Base-by-base conservation (phyloP, 2,888 invertebrate genomes). In the Coremacera marginata region DNA sequence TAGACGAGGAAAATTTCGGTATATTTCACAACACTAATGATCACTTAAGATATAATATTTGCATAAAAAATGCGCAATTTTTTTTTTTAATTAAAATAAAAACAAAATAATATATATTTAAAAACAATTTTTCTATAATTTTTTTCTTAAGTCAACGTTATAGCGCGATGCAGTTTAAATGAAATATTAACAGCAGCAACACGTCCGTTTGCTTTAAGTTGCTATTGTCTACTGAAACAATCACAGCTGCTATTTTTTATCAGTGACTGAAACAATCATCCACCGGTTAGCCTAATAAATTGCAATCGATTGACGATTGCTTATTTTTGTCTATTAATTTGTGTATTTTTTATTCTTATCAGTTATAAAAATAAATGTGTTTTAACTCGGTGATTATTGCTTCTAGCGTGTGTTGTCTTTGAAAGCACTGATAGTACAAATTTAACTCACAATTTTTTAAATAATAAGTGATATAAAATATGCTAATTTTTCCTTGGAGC, bases 211-310 rank as follows among this genome's bases (percentile, higher is more conserved):
- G n/a, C 22, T 25, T 57, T 9, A 37, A 71, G 25, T 71, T 60
- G 57, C 57, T 19, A 37, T 44, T 44, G 22, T 37, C 22, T 44
- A 71, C 71, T 71, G 44, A 71, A 70, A 34, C 19, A 49, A 60
- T 60, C 44, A 34, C 60, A 60, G 57, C 16, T 44, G 57, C 37
- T 55, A 25, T 51, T 49, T 9, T 14, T 68, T 71, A 71, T 71
- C 71, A 71, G n/a, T 71, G 22, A 37, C 34, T 57, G 16, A 60
- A 49, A 60, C 71, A 44, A 71, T 71, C 57, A 22, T 37, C 19
- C n/a, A 51, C 9, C 51, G 68, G 16, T 49, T 19, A 44, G 44
- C 7, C 44, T 44, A 44, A 14, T 3, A 44, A 44, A 44, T 27
- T 68, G 49, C 37, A 67, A 49, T 67, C 44, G 67, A 44, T 44